A percentile compares a stretch with the other conserved stretches of the same genome.
These are phyloP conservation scores for Apodemus speciosus DNA, from an alignment of 2,113 vertebrate species.

Conservation along the genomic window DNA sequence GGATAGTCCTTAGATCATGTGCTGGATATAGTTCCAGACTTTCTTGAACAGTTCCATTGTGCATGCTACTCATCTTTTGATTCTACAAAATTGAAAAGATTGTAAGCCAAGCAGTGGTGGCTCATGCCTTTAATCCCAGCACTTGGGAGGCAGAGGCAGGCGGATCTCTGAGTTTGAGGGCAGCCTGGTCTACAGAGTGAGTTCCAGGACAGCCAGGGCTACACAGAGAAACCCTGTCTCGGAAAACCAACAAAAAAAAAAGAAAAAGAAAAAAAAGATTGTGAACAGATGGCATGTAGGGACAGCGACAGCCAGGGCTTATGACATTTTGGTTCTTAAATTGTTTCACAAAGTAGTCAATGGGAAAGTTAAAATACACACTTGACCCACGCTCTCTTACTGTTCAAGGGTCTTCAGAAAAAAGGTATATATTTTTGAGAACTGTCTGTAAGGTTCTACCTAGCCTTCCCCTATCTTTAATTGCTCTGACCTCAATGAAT, in stretches of 20 bases:
- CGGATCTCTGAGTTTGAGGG: too few species aligned
- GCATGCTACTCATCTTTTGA: not conserved
- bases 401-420: not conserved
- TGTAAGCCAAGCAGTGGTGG: not conserved
- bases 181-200: too few species aligned
- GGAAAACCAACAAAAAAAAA: too few species aligned
- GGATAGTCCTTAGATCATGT: not conserved
- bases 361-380: constrained; percentile 13
- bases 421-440: not conserved
- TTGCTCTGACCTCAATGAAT: not conserved
- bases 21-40: not conserved
- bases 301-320: not conserved
- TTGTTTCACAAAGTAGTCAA: not conserved
- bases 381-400: not conserved
- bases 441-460: not conserved
- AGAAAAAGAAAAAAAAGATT: not conserved
- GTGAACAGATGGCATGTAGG: not conserved
- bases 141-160: too few species aligned
- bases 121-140: too few species aligned
- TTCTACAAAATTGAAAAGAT: not conserved
- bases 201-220: too few species aligned
- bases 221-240: too few species aligned
- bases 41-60: constrained; percentile 18
- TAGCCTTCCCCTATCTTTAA: not conserved
- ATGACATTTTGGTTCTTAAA: not conserved